Evolutionary conservation across 1,140 invertebrate species (phyloP), one percentile per base, ranked within the genome.

Genomic region (Drosophila saltans): DNA sequence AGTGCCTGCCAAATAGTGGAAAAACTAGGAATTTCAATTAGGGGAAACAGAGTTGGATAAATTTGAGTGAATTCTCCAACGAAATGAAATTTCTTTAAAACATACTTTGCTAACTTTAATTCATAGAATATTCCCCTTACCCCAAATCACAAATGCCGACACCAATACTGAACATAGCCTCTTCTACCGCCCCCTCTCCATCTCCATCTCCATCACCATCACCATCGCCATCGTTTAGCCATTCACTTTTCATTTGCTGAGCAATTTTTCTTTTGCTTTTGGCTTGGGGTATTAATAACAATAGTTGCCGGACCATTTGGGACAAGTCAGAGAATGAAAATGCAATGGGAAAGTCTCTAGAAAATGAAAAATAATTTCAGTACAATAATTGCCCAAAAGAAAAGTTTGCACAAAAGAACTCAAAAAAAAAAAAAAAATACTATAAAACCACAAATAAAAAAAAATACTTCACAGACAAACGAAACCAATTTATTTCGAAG

Each of bases 401-500:
- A 88, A 86, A 89, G 60, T 86, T 79, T 71, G 43, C 78, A 48
- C 74, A 58, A 74, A 63, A 61, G 71, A 62, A 24, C 45, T 66
- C 11, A 36, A 9, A 57, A 45, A 55, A 69, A 71, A 43, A 45
- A 6, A 36, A 8, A 56, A 45, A 55, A 69, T 16, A 16, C 16
- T 16, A 16, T 16, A 71, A 28, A 56, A 7, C 3, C 3, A 56
- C n/a, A n/a, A n/a, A n/a, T n/a, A 52, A 56, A 62, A 70, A 48
- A 57, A 69, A 78, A 9, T 60, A 75, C 75, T 71, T 59, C 58
- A 66, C 84, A 78, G 84, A 89, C 84, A 88, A 88, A 88, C 84
- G 84, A 88, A 88, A 88, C 80, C 84, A 89, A 88, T 88, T 88
- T 88, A 88, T 88, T 89, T 84, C 75, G 75, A 84, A 88, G 84